Conservation (phyloP, 2,888 invertebrate species). For the Bellardia bayeri region DNA sequence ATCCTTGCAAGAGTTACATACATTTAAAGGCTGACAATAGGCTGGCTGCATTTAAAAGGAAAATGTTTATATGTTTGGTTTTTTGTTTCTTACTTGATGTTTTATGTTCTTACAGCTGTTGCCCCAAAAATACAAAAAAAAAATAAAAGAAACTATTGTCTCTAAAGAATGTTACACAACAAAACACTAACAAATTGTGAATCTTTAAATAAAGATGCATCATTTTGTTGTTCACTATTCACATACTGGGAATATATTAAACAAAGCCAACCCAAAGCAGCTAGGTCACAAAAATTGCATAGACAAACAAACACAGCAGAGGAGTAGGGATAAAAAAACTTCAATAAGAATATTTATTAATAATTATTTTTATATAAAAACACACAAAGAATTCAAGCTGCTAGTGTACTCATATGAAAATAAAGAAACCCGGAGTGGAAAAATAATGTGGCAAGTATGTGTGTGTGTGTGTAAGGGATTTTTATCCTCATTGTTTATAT, state of each 20-base stretch:
- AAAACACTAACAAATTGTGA: conserved; percentile 46
- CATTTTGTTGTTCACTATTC: background rate
- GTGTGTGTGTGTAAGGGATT: background rate
- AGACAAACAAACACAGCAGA: background rate
- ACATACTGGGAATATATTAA: conserved; percentile 6
- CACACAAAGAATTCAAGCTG: background rate
- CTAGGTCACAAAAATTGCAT: background rate
- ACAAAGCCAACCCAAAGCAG: background rate
- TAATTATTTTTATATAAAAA: conserved; percentile 39
- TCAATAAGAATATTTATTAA: conserved; percentile 66
- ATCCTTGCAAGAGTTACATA: too few relatives aligned
- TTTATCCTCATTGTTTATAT: background rate
- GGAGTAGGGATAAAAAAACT: conserved; percentile 20
- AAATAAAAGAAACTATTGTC: background rate
- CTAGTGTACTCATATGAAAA: background rate
- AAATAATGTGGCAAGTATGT: background rate
- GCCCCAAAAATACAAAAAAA: conserved; percentile 15
- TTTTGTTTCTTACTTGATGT: conserved; percentile 2
- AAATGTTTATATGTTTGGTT: background rate
- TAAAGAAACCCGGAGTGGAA: background rate
- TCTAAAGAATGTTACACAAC: conserved; percentile 32
- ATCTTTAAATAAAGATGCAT: conserved; percentile 45
- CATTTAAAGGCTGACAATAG: too few relatives aligned
- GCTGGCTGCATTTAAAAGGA: background rate
- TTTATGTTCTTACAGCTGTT: conserved; percentile 64